Evolutionary conservation across 2,113 vertebrate genomes (phyloP).

Genomic region (Grus americana): DNA sequence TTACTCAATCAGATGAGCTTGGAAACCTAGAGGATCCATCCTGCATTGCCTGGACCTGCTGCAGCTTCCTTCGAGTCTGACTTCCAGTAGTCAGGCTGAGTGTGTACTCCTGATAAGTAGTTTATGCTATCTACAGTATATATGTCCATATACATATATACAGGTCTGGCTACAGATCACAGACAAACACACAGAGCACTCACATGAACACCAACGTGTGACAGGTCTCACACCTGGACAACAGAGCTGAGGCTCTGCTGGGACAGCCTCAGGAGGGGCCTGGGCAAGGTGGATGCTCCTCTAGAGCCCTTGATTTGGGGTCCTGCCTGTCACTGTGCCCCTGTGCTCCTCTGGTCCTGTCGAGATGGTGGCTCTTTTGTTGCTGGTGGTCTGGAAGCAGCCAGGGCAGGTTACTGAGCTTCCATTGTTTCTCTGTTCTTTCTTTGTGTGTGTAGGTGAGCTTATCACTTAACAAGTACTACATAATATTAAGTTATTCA

Average conservation of each 20-base stretch:
- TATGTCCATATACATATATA: neutral
- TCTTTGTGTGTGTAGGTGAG: neutral
- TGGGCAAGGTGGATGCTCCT: neutral
- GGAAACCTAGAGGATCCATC: neutral
- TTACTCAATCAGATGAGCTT: neutral
- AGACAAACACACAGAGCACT: neutral
- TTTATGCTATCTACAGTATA: neutral
- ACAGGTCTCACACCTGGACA: neutral
- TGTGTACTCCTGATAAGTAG: neutral
- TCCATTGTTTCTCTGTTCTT: neutral
- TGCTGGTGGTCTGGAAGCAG: neutral
- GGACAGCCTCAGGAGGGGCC: neutral
- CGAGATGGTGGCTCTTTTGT: neutral
- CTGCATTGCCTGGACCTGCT: neutral
- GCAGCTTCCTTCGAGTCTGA: neutral
- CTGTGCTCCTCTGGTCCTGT: neutral
- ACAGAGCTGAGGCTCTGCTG: neutral
- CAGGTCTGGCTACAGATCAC: neutral
- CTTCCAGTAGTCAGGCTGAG: neutral
- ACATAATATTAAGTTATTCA: neutral
- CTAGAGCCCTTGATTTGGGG: neutral
- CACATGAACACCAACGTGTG: neutral
- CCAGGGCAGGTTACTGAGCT: neutral
- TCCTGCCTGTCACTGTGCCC: neutral
- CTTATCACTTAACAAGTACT: neutral